Evolutionary conservation across 2,888 invertebrate genomes (phyloP).

Genomic region (Tenthredo scrophulariae): DNA sequence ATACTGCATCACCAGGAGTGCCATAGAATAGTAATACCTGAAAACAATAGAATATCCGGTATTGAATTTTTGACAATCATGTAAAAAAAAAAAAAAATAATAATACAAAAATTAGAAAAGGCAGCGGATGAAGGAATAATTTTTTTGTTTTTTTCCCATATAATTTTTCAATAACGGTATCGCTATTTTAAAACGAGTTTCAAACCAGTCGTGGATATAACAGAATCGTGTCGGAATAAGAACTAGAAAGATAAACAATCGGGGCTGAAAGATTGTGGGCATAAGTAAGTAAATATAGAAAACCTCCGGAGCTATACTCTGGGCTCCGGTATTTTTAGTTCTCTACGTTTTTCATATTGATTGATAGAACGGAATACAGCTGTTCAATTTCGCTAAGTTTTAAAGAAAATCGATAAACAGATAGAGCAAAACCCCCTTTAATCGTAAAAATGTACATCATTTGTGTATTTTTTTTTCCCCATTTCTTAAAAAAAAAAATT

Average conservation of each 20-base stretch:
- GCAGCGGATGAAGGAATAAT: too few species aligned
- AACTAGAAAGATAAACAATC: slow-evolving; percentile 18
- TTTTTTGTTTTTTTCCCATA: too few species aligned
- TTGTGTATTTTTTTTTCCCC: too few species aligned
- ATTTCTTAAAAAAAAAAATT: too few species aligned
- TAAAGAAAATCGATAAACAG: too few species aligned
- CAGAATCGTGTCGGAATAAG: neutral
- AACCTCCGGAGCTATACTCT: neutral
- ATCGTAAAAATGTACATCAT: too few species aligned
- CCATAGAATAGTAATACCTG: slow-evolving; percentile 86
- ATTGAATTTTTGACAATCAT: neutral
- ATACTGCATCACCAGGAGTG: slow-evolving; percentile 91
- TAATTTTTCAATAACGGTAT: neutral
- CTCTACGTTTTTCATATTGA: neutral
- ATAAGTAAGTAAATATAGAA: slow-evolving; percentile 36
- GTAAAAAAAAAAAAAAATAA: too few species aligned
- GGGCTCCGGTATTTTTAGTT: neutral
- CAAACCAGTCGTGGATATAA: neutral
- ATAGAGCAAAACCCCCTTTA: too few species aligned
- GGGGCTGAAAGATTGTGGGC: neutral
- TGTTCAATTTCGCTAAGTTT: neutral
- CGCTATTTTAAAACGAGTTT: neutral
- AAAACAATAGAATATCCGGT: too few species aligned
- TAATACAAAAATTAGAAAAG: neutral
- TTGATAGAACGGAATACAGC: neutral